A percentile compares a stretch with the other conserved stretches of the same genome.
Conservation (phyloP, 2,888 invertebrate genomes). For the Zaprionus bogoriensis region DNA sequence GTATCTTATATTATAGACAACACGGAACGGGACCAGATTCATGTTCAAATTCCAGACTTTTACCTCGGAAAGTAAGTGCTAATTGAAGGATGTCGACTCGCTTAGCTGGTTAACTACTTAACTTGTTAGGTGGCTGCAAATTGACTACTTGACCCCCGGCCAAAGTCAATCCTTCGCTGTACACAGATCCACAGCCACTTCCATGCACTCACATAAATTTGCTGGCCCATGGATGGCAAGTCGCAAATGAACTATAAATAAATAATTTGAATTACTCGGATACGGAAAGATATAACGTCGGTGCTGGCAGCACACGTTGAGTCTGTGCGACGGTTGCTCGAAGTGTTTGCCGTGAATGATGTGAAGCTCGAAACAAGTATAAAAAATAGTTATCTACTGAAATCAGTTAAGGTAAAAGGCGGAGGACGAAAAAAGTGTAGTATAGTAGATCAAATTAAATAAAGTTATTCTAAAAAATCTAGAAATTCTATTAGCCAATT, state of each 20-base stretch:
- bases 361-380: too few species aligned
- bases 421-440: too few species aligned
- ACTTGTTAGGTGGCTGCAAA: slow-evolving; percentile 18
- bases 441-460: too few species aligned
- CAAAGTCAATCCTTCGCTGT: slow-evolving; percentile 66
- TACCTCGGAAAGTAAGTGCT: slow-evolving; percentile 45
- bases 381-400: too few species aligned
- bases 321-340: slow-evolving; percentile 16
- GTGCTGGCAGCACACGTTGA: slow-evolving; percentile 1
- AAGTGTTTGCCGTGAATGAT: too few species aligned
- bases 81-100: slow-evolving; percentile 50
- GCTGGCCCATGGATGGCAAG: slow-evolving; percentile 52
- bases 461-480: too few species aligned
- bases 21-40: neutral
- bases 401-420: too few species aligned
- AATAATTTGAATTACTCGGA: slow-evolving; percentile 67
- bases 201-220: slow-evolving; percentile 45
- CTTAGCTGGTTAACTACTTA: slow-evolving; percentile 6
- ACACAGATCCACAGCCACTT: slow-evolving; percentile 23
- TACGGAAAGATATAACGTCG: slow-evolving; percentile 18
- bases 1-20: too few species aligned
- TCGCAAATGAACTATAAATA: slow-evolving; percentile 76
- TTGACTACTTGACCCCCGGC: slow-evolving; percentile 28
- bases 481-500: too few species aligned
- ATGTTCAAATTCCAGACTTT: slow-evolving; percentile 33